Base-by-base conservation (phyloP, 2,888 invertebrate species). In the Ditula angustiorana region DNA sequence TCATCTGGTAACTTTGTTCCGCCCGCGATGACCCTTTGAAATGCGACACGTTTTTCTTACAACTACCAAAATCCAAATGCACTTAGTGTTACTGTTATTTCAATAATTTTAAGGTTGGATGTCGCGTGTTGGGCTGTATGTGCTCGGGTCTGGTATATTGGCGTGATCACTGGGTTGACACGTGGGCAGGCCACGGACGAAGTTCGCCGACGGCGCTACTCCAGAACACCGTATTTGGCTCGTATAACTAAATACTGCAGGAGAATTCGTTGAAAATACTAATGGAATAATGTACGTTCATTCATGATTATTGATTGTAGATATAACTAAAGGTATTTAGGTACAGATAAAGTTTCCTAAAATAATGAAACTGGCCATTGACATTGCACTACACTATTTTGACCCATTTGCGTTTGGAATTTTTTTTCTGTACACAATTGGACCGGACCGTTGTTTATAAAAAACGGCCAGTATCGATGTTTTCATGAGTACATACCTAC, bases 101-200 rank as follows among this genome's bases (percentile, higher is more conserved):
- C 26, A 2, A 5, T 1, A 8, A 4, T 0, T 23, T 13, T 64
- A 58, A 58, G 35, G 46, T 53, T 30, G 19, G 21, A 1, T 46
- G 28, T 53, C 24, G 56, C 16, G 21, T 62, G 35, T 52, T 37
- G 24, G 46, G 28, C 11, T 11, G 24, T 16, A 37, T 8, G 10
- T 16, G 23, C 30, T 13, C 19, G n/a, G 7, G 58, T 26, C 2
- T 52, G 61, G 62, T 30, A 70, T 69, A 72, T 72, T 72, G 69
- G 72, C 72, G 67, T 69, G 72, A 72, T 72, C 72, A 69, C 64
- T 41, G 58, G 67, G 67, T 64, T 66, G 70, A 68, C 71, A 72
- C 71, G 71, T 52, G 62, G 67, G 24, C n/a, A 10, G n/a, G 33
- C 16, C 41, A 44, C 58, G 62, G 66, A 41, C 66, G 60, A 69